These are phyloP conservation scores for Pogona vitticeps DNA, from an alignment of 2,113 vertebrate species.

Conservation along the genomic window DNA sequence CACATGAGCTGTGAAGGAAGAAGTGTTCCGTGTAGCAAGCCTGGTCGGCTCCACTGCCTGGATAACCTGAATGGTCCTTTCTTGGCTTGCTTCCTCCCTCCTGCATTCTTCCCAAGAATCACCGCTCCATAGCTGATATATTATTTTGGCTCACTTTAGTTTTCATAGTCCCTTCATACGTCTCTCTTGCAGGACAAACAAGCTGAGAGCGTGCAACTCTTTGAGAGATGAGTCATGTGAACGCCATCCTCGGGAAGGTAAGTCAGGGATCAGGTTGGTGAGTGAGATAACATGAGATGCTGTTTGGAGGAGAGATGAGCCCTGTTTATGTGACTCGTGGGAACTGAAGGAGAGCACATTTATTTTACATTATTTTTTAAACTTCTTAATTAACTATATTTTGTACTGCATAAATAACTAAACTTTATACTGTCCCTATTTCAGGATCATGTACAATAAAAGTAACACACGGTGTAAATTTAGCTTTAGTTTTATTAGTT, in stretches of 20 bases:
- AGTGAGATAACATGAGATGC: neutral
- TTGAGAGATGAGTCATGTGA: neutral
- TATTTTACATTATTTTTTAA: neutral
- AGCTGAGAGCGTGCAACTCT: neutral
- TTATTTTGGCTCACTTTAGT: neutral
- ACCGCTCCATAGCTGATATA: neutral
- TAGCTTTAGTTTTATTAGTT: too few species aligned
- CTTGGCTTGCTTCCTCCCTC: neutral
- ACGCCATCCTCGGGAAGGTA: neutral
- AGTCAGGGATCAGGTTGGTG: neutral
- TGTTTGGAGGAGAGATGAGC: neutral
- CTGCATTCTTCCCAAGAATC: neutral
- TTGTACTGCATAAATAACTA: neutral
- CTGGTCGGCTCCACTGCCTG: neutral
- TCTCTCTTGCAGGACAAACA: neutral
- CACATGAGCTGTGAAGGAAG: conserved; percentile 30
- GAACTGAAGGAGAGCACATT: neutral
- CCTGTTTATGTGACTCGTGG: neutral
- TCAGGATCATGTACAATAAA: neutral
- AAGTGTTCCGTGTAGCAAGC: conserved; percentile 31
- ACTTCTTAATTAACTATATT: neutral
- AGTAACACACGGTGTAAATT: neutral
- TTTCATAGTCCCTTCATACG: neutral
- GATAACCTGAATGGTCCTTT: fast-evolving
- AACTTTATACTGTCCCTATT: neutral